A percentile compares a stretch with the other conserved stretches of the same genome.
Conservation (phyloP, 2,797 vertebrate species). For the Malacoraja senta region DNA sequence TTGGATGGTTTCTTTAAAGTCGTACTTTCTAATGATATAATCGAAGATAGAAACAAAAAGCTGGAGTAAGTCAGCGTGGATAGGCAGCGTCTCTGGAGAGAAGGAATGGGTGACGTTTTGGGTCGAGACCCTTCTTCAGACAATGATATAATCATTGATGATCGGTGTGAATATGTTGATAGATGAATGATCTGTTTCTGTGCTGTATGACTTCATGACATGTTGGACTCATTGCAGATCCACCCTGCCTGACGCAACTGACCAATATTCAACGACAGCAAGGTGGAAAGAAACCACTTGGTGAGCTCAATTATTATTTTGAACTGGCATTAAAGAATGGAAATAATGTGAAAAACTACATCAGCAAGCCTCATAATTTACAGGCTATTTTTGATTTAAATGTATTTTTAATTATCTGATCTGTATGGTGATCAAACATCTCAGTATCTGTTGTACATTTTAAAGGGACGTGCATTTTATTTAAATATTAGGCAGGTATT, state of each 20-base stretch:
- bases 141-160: too few relatives aligned
- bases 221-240: constrained; percentile 56
- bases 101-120: too few relatives aligned
- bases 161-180: too few relatives aligned
- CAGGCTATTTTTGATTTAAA: background rate
- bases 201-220: constrained; percentile 27
- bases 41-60: too few relatives aligned
- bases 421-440: background rate
- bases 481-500: background rate
- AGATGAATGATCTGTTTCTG: too few relatives aligned
- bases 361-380: background rate
- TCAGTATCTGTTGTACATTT: background rate
- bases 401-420: background rate
- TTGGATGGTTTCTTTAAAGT: too few relatives aligned
- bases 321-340: constrained; percentile 39
- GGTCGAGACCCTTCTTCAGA: too few relatives aligned
- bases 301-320: constrained; percentile 58
- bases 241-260: constrained; percentile 67
- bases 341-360: background rate
- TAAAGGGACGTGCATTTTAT: background rate
- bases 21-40: too few relatives aligned
- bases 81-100: too few relatives aligned
- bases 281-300: constrained; percentile 59
- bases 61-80: too few relatives aligned
- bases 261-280: constrained; percentile 61